These are phyloP conservation scores for Bothrops jararaca DNA, from an alignment of 2,113 vertebrate species.

Conservation along the genomic window DNA sequence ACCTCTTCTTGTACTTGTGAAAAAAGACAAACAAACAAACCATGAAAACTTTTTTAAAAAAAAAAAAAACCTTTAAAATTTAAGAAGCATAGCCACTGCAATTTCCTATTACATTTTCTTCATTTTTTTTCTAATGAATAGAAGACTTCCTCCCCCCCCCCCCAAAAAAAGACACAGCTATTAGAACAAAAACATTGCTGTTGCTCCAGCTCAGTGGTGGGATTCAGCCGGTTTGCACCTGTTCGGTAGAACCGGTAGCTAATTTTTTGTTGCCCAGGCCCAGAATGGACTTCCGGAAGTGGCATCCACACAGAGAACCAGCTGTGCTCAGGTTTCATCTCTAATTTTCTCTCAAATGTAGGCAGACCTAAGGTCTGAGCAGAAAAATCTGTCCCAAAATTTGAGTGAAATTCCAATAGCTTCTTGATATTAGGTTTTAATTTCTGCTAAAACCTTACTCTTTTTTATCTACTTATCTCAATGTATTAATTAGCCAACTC, in stretches of 20 bases:
- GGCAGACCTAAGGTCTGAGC: background rate
- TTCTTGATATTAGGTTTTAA: background rate
- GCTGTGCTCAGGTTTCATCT: background rate
- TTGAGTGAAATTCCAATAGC: background rate
- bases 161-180: background rate
- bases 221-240: no score
- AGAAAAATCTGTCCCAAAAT: background rate
- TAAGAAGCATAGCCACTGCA: background rate
- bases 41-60: background rate
- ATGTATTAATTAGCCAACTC: background rate
- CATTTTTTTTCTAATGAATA: background rate
- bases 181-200: background rate
- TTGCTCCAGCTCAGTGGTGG: background rate
- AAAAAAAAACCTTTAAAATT: background rate
- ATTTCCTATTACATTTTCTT: background rate
- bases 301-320: no score
- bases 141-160: background rate
- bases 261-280: no score
- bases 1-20: background rate
- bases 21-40: background rate
- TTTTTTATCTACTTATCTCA: background rate
- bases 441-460: background rate
- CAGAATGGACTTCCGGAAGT: no score
- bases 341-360: background rate
- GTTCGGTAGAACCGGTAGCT: no score